Evolutionary conservation across 2,888 invertebrate genomes (phyloP).

Genomic region (Synanthedon vespiformis): DNA sequence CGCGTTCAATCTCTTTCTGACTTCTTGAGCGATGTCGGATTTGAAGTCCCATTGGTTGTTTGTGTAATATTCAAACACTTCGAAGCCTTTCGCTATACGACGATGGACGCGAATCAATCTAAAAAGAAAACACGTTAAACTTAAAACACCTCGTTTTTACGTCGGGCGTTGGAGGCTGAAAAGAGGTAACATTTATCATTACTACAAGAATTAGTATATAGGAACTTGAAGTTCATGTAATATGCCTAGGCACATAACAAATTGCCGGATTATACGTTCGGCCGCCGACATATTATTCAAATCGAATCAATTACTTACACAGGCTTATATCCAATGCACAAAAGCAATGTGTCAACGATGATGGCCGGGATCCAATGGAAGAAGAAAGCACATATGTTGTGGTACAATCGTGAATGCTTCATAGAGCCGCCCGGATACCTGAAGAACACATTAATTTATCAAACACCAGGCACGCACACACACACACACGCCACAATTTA

Average conservation of each 20-base stretch:
- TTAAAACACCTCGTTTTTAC: too few relatives aligned
- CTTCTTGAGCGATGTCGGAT: slow-evolving; percentile 72
- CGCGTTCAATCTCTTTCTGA: slow-evolving; percentile 73
- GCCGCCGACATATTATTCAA: too few relatives aligned
- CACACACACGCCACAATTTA: too few relatives aligned
- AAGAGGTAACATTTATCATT: too few relatives aligned
- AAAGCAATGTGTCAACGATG: slow-evolving; percentile 81
- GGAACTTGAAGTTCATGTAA: too few relatives aligned
- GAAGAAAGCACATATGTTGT: slow-evolving; percentile 85
- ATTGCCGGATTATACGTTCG: too few relatives aligned
- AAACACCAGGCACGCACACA: too few relatives aligned
- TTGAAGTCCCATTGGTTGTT: slow-evolving; percentile 93
- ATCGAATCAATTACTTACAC: slow-evolving; percentile 72
- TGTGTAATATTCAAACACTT: slow-evolving; percentile 92
- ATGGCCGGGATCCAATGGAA: slow-evolving; percentile 94
- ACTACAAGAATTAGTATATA: too few relatives aligned
- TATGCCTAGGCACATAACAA: too few relatives aligned
- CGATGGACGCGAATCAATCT: slow-evolving; percentile 87
- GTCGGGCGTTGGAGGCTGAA: too few relatives aligned
- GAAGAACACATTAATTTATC: background rate
- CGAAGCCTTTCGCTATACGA: slow-evolving; percentile 86
- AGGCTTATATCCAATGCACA: slow-evolving; percentile 87
- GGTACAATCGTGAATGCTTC: slow-evolving; percentile 81
- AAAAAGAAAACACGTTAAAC: slow-evolving; percentile 11
- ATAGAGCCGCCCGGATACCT: slow-evolving; percentile 88